Percentiles rank a stretch among this genome's conserved stretches.
phyloP scores from a whole-genome alignment of 2,888 invertebrate species.

The Willowsia nigromaculata region DNA sequence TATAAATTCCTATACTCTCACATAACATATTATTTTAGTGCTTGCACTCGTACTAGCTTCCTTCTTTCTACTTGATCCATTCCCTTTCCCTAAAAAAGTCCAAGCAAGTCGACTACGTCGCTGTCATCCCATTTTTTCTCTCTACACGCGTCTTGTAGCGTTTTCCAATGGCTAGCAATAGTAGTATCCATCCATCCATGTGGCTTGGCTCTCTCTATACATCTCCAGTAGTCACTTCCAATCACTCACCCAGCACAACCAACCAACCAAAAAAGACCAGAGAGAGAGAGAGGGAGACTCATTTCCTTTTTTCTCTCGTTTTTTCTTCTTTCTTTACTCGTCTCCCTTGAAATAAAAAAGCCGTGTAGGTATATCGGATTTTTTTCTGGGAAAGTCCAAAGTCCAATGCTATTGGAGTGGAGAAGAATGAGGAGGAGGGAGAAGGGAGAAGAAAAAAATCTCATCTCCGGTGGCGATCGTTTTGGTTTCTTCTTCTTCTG shows the following conservation, averaged over 20 bases:
- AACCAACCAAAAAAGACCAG: conserved; percentile 24
- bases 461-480: conserved; percentile 41
- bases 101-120: not conserved
- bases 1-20: not conserved
- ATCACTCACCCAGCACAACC: conserved; percentile 18
- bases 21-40: not conserved
- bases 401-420: conserved; percentile 27
- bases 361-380: conserved; percentile 7
- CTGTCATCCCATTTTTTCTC: not conserved
- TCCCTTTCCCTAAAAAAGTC: not conserved
- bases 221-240: not conserved
- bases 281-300: not conserved
- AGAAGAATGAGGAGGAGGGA: conserved; percentile 14
- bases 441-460: not conserved
- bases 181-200: not conserved
- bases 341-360: not conserved
- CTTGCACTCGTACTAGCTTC: not conserved
- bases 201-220: not conserved
- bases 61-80: not conserved
- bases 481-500: not conserved
- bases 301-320: conserved; percentile 13
- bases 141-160: not conserved
- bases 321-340: not conserved
- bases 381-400: conserved; percentile 38
- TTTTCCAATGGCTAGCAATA: conserved; percentile 4